phyloP scores from a whole-genome alignment of 2,888 invertebrate genomes.

The Sesia bembeciformis region DNA sequence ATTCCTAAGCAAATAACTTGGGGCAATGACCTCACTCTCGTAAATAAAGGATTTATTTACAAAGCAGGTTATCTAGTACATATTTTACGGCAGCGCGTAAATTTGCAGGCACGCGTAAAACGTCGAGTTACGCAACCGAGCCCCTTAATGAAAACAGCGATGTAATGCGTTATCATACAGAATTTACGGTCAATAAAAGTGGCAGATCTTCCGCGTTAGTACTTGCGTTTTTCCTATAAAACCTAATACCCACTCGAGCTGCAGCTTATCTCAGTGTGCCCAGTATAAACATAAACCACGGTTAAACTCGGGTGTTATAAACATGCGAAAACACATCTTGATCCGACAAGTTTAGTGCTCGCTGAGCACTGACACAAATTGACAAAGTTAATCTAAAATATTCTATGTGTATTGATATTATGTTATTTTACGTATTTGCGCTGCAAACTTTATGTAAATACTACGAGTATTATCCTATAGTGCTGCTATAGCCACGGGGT shows the following conservation, averaged over 20 bases:
- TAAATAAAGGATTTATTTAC: slow-evolving; percentile 21
- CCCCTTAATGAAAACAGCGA: slow-evolving; percentile 29
- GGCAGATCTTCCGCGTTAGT: background rate
- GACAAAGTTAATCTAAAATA: too few relatives aligned
- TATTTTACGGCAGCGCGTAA: slow-evolving; percentile 29
- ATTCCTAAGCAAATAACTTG: slow-evolving; percentile 6
- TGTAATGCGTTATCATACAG: slow-evolving; percentile 26
- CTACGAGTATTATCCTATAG: too few relatives aligned
- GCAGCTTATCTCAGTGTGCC: too few relatives aligned
- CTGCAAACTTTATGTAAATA: too few relatives aligned
- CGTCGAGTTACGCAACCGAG: slow-evolving; percentile 21
- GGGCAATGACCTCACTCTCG: slow-evolving; percentile 16
- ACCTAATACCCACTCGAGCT: background rate
- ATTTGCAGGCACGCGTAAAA: slow-evolving; percentile 27
- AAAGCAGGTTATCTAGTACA: slow-evolving; percentile 21
- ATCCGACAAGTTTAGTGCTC: too few relatives aligned
- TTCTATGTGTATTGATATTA: too few relatives aligned
- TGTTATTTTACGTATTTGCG: too few relatives aligned
- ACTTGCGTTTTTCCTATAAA: background rate
- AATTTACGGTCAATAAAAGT: slow-evolving; percentile 25
- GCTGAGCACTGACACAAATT: too few relatives aligned
- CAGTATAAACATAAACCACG: too few relatives aligned
- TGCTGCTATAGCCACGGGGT: too few relatives aligned
- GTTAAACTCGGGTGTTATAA: too few relatives aligned
- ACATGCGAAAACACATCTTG: too few relatives aligned